Conservation (phyloP, 2,888 invertebrate genomes). For the Cantharis rustica region DNA sequence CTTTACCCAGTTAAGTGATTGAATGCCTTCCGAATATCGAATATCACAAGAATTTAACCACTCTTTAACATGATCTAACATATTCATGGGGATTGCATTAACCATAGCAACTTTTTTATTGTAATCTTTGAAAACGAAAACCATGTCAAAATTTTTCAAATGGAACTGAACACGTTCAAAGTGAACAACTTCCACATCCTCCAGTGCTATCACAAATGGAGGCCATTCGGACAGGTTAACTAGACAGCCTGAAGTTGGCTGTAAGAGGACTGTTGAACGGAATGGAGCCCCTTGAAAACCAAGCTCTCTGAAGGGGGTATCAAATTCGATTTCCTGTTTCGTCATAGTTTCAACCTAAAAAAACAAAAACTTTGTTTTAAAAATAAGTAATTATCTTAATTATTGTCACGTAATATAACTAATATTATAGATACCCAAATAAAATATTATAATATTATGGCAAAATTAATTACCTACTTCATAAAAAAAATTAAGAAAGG, state of each 20-base stretch:
- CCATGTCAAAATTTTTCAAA: slow-evolving; percentile 99
- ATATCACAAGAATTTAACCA: slow-evolving; percentile 79
- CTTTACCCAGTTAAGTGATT: slow-evolving; percentile 98
- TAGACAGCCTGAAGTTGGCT: slow-evolving; percentile 97
- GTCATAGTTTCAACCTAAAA: slow-evolving; percentile 86
- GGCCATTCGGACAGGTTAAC: slow-evolving; percentile 99
- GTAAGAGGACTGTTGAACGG: slow-evolving; percentile 92
- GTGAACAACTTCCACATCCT: slow-evolving; percentile 97
- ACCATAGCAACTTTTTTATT: slow-evolving; percentile 93
- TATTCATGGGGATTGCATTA: slow-evolving; percentile 98
- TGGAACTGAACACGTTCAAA: slow-evolving; percentile 99
- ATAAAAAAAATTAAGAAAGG: no score
- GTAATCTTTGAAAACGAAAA: slow-evolving; percentile 99
- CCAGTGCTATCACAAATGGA: slow-evolving; percentile 96
- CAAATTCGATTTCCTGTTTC: slow-evolving; percentile 97
- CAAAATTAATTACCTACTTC: no score
- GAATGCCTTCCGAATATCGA: slow-evolving; percentile 95
- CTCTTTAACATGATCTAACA: slow-evolving; percentile 99
- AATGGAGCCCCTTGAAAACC: slow-evolving; percentile 98
- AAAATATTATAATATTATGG: no score
- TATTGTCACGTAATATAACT: no score
- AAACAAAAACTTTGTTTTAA: neutral
- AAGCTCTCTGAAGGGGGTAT: slow-evolving; percentile 96
- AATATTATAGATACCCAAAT: no score
- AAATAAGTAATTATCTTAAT: no score